Base-by-base conservation (phyloP, 2,113 vertebrate genomes). In the Peromyscus leucopus region DNA sequence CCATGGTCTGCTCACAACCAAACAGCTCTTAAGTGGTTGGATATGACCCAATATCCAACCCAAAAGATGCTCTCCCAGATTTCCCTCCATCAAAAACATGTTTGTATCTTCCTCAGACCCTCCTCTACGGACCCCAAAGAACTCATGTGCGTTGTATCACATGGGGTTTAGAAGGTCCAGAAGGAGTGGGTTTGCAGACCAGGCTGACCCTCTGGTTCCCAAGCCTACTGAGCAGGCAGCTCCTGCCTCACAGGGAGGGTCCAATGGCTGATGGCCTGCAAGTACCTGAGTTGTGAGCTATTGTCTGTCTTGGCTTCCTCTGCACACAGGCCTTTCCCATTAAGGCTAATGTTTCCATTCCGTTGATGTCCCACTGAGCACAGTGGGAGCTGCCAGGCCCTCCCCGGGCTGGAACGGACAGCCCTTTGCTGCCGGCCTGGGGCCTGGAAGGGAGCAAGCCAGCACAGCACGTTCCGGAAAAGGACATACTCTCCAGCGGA, bases 281-380 rank as follows among this genome's bases (percentile, higher is more conserved):
- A 59, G 63, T 8, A 63, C 78, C 61, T 26, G 9, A 79, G 4
- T 24, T 86, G 36, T 5, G 26, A 61, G n/a, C 9, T n/a, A 63
- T 11, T 72, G 31, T 59, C 16, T 72, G 24, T 59, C 16, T n/a
- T 79, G 2, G 0, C 36, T 65, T 67, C 21, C 24, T 48, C 86
- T 42, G 88, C 74, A 89, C 85, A 88, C 87, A 46, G 59, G 51
- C 55, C 71, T 91, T 95, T 67, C 57, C 90, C 75, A 59, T 61
- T 36, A 91, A 83, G 26, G 33, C 61, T 33, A 78, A 74, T 28
- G 42, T 46, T 79, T 76, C 82, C 21, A 17, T 79, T 59, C 76
- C 1, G 5, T 36, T 28, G 33, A 33, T 59, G 0, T 79, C 55
- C 63, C 76, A 10, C 95, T 48, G 55, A 93, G 76, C n/a, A 15